Base-by-base conservation (phyloP, 2,113 vertebrate species). In the Phoxinus phoxinus region DNA sequence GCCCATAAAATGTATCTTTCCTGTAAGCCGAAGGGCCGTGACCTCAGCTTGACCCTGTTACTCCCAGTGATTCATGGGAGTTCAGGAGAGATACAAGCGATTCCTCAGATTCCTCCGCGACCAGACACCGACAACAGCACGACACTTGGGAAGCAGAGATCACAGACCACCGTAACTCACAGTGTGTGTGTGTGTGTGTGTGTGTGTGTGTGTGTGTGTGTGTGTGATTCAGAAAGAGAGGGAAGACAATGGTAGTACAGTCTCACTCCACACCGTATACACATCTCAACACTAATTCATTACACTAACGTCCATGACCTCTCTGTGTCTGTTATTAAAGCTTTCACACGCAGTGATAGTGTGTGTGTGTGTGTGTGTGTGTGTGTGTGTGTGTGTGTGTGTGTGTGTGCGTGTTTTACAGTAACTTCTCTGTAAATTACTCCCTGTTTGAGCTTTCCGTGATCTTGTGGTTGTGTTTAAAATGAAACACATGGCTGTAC, bases 1-100 rank as follows among this genome's bases (percentile, higher is more conserved):
- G 61, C 51, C 23, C 78, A 73, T 88, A 84, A 88, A 87, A 84
- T 84, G 71, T 80, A 67, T 84, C 87, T 89, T 58, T 88, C 85
- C 72, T 71, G 72, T 63, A 59, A 90, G 46, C 19, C 30, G n/a
- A 37, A 65, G 59, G 65, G 58, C 25, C 59, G n/a, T 88, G 51
- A 63, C 30, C 67, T 48, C 27, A 48, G 12, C 27, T 58, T 71
- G 85, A 86, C 87, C 87, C 72, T 5, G 41, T 25, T 46, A 25
- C 71, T 63, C 53, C 35, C 65, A 3, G 79, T 83, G 67, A 87
- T 85, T 90, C 72, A 87, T 86, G 71, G n/a, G 81, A 90, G 89
- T 76, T 78, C 51, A 84, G 46, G 13, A 56, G 87, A 53, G 76
- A 79, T 73, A 35, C 58, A 85, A 41, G 13, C 72, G 17, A 89